Base-by-base conservation (phyloP, 2,797 vertebrate genomes). In the Tauraco hartlaubi region DNA sequence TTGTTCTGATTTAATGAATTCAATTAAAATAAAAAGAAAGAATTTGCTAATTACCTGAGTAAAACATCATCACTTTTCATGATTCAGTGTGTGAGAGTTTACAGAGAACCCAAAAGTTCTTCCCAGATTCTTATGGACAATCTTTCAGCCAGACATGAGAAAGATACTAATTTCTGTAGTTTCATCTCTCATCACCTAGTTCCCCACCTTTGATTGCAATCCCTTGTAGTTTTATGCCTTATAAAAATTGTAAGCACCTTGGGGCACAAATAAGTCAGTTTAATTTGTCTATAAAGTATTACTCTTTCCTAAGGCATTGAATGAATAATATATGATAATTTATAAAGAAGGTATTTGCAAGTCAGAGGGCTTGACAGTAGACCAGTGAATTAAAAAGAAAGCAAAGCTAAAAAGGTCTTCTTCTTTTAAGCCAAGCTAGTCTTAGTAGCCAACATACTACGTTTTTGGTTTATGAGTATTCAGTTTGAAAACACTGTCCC, bases 211-310 rank as follows among this genome's bases (percentile, higher is more conserved):
- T 74, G 15, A 48, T 29, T 74, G 12, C 39, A 88, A 54, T 81
- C 5, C 13, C 25, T 63, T 69, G 11, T 63, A 78, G 33, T 88
- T 88, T 81, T 72, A 49, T 72, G 23, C 5, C 56, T 93, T 92
- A 69, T 72, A 94, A 92, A 93, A 94, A 62, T 81, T 95, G 23
- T 75, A 86, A 58, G 51, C 62, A 62, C 43, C 58, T 62, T 81
- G 62, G 39, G 52, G 66, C 29, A 54, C 37, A 92, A 88, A 73
- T 81, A 91, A 78, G 61, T 84, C 39, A 31, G 33, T 95, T 85
- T 83, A 85, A 95, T 86, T 81, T 93, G 35, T 88, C 85, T 84
- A 10, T 81, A 62, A 75, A 90, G 33, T 14, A 84, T 54, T n/a
- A 49, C 66, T 88, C 26, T 95, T 84, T 92, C 92, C 79, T 49